Evolutionary conservation across 1,140 invertebrate species (phyloP).

Genomic region (Brachionus calyciflorus): DNA sequence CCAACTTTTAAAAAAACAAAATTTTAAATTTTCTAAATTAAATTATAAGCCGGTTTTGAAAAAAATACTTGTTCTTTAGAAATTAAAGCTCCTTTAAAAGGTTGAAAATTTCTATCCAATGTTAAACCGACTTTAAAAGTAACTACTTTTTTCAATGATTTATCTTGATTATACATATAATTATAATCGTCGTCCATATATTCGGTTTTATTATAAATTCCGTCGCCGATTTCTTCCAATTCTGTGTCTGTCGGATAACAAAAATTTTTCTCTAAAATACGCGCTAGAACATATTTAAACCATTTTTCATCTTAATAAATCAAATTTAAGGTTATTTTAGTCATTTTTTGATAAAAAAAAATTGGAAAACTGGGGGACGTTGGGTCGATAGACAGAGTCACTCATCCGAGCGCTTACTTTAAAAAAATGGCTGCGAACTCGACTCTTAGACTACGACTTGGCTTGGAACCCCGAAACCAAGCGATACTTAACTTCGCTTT

Average conservation of each 20-base stretch:
- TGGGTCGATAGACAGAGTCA: too few relatives aligned
- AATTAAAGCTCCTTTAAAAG: conserved; percentile 55
- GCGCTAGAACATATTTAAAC: conserved; percentile 53
- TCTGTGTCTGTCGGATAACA: conserved; percentile 50
- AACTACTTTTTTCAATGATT: conserved; percentile 50
- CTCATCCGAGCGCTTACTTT: too few relatives aligned
- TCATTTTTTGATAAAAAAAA: too few relatives aligned
- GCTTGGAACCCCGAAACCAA: too few relatives aligned
- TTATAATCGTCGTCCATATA: conserved; percentile 22
- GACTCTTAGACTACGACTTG: too few relatives aligned
- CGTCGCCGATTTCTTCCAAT: conserved; percentile 10
- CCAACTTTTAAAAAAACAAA: not conserved
- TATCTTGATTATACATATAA: conserved; percentile 19
- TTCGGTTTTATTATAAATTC: conserved; percentile 14
- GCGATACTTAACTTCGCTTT: too few relatives aligned
- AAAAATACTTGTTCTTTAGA: conserved; percentile 56
- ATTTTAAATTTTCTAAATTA: not conserved
- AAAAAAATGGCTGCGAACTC: too few relatives aligned
- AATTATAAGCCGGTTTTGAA: not conserved
- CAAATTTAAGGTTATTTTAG: not conserved
- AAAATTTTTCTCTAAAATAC: conserved; percentile 54
- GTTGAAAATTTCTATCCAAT: conserved; percentile 55
- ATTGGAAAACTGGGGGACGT: too few relatives aligned
- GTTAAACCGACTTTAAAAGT: conserved; percentile 58
- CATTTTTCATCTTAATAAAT: conserved; percentile 52